A percentile compares a stretch with the other conserved stretches of the same genome.
phyloP scores from a whole-genome alignment of 23 tunicate genomes.

The Botrylloides violaceus region DNA sequence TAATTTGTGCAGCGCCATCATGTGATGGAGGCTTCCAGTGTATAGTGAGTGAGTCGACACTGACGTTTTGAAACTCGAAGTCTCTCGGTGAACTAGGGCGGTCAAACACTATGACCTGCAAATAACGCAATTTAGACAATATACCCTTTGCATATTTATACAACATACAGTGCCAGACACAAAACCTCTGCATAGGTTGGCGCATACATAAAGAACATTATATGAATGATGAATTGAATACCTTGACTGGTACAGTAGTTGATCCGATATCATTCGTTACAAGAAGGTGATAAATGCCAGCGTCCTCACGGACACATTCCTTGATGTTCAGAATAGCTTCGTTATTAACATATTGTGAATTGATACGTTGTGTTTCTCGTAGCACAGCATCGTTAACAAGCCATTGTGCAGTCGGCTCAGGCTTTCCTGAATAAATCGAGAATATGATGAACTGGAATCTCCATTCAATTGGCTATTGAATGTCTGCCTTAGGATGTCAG shows the following conservation, averaged over 20 bases:
- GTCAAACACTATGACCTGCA: constrained; percentile 49
- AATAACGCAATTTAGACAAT: background rate
- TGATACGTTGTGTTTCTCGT: constrained; percentile 77
- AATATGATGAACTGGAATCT: too few species aligned
- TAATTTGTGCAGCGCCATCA: constrained; percentile 83
- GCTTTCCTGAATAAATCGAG: constrained; percentile 77
- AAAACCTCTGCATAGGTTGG: background rate
- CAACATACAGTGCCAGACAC: background rate
- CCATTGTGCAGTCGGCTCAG: constrained; percentile 73
- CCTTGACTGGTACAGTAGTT: constrained; percentile 55
- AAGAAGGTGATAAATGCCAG: constrained; percentile 53
- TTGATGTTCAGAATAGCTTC: constrained; percentile 47
- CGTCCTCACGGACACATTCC: constrained; percentile 69
- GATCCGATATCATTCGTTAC: constrained; percentile 60
- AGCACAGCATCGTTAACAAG: constrained; percentile 31
- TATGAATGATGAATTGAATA: background rate
- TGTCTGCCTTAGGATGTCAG: too few species aligned
- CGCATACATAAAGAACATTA: background rate
- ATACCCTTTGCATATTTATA: background rate
- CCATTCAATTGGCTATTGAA: too few species aligned
- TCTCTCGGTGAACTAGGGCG: constrained; percentile 76
- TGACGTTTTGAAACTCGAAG: constrained; percentile 60
- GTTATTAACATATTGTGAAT: constrained; percentile 31
- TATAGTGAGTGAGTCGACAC: constrained; percentile 62
- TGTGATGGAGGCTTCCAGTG: constrained; percentile 85